Evolutionary conservation across 30 jellyfish, hydroid and myxozoan species (phyloP), one percentile per base, ranked within the genome.

Genomic region (Turritopsis dohrnii): DNA sequence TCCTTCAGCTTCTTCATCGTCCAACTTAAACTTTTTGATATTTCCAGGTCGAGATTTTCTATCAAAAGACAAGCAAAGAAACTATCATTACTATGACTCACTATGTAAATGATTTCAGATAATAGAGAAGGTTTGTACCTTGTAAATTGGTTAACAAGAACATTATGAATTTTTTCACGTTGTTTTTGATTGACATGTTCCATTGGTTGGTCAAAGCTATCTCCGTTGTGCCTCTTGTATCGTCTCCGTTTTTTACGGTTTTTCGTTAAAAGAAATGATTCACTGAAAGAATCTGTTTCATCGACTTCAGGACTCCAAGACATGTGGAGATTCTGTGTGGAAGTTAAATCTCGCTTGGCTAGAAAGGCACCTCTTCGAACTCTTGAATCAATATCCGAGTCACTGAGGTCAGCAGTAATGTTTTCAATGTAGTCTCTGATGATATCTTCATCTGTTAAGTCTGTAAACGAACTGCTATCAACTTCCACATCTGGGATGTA

Each of bases 281-380:
- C 99, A 75, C 94, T 94, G 66, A 69, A 94, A 1, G 99, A 94
- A 85, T 94, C 99, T 52, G 97, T 94, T 74, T 94, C 97, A 4
- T 89, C 96, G 22, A 89, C 88, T 20, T 94, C 96, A 28, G 96
- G 96, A 73, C 97, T 85, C 94, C 90, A 85, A 18, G 90, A 89
- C 21, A 52, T 30, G 28, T 41, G 17, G 72, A 73, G 60, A n/a
- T 83, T 86, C 8, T 89, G 90, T 26, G 71, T 84, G 0, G 90
- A 84, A 13, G 84, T 65, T 1, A 71, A 54, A 26, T 82, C 89
- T 65, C 85, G 89, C 28, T 29, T 22, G 18, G 73, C 85, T 41
- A 87, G 81, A 30, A 88, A 71, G 52, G 87, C 85, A 28, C 81
- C 85, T 72, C 90, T 81, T 79, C 94, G 52, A 23, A 94, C 89